Percentiles rank a stretch among this genome's conserved stretches.
phyloP scores from a whole-genome alignment of 2,888 invertebrate species.

The Rhimphoctona megacephalus region DNA sequence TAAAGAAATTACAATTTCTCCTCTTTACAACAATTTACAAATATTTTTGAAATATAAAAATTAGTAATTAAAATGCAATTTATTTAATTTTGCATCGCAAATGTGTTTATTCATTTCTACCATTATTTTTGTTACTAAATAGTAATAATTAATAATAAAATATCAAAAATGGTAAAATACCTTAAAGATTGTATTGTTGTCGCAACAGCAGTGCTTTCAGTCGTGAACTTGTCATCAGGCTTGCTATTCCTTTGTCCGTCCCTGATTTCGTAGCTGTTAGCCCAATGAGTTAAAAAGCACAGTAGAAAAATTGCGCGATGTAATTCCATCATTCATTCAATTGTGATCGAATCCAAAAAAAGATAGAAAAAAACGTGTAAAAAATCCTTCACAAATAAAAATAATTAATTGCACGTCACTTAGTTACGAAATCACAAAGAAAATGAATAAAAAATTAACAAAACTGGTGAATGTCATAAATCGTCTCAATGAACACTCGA shows the following conservation, averaged over 20 bases:
- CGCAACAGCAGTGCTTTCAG: slow-evolving; percentile 70
- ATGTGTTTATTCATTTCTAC: neutral
- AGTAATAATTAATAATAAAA: neutral
- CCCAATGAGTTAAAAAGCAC: slow-evolving; percentile 69
- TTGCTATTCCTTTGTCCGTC: slow-evolving; percentile 59
- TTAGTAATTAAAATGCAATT: neutral
- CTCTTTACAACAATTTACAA: neutral
- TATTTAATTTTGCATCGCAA: too few species aligned
- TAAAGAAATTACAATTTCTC: neutral
- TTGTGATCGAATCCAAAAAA: slow-evolving; percentile 33
- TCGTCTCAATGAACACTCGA: neutral
- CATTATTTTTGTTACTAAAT: neutral
- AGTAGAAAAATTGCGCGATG: slow-evolving; percentile 72
- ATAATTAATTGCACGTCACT: neutral
- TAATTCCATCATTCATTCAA: slow-evolving; percentile 66
- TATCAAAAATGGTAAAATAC: slow-evolving; percentile 64
- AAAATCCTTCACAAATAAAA: slow-evolving; percentile 44
- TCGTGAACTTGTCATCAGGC: slow-evolving; percentile 67
- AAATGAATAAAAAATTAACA: neutral
- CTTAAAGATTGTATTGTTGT: slow-evolving; percentile 77
- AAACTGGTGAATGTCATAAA: neutral
- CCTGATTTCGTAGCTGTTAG: slow-evolving; percentile 19
- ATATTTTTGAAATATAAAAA: neutral
- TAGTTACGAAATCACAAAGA: neutral
- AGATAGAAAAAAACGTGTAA: slow-evolving; percentile 55